phyloP scores from a whole-genome alignment of 2,113 vertebrate species.

The Trogon surrucura region DNA sequence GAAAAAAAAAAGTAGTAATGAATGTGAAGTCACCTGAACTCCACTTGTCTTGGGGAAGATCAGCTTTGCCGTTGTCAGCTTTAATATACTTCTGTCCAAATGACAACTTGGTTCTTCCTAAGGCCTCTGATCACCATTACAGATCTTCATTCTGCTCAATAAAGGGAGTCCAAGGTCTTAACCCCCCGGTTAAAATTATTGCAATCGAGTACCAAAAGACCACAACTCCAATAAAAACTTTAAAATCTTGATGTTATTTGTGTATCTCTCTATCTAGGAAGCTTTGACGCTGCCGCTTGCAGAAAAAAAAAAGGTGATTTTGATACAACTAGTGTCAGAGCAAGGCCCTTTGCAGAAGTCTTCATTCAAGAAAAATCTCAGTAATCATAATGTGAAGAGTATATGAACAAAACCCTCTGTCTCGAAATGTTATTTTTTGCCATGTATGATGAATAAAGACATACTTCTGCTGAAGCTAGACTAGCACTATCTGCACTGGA shows the following conservation, averaged over 20 bases:
- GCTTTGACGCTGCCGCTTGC: constrained; percentile 71
- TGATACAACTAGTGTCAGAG: constrained; percentile 73
- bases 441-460: neutral
- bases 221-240: constrained; percentile 29
- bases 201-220: constrained; percentile 38
- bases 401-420: constrained; percentile 2
- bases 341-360: neutral
- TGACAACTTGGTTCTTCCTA: constrained; percentile 75
- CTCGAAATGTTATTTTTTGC: constrained; percentile 40
- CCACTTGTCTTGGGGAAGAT: constrained; percentile 74
- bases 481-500: neutral
- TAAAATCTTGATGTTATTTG: constrained; percentile 45
- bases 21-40: constrained; percentile 79
- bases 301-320: constrained; percentile 61
- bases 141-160: constrained; percentile 69
- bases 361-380: constrained; percentile 3
- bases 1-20: constrained; percentile 63
- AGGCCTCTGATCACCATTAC: constrained; percentile 74
- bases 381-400: neutral
- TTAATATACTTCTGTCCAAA: constrained; percentile 73
- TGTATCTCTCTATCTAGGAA: constrained; percentile 74
- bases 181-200: constrained; percentile 17
- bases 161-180: constrained; percentile 59
- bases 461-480: neutral
- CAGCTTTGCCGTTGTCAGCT: constrained; percentile 73